phyloP scores from a whole-genome alignment of 2,797 vertebrate species.

The Tenualosa thibaudeaui region DNA sequence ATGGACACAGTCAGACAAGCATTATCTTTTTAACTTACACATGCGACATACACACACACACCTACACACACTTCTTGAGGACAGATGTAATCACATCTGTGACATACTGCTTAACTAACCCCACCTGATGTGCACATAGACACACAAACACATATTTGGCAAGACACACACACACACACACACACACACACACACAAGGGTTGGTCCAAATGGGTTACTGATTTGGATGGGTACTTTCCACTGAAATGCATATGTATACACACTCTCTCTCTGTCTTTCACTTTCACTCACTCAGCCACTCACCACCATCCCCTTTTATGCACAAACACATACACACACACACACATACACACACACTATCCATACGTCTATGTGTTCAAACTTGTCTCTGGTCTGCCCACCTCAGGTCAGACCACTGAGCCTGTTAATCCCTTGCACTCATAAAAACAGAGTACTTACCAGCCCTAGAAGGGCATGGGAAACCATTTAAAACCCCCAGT shows the following conservation, averaged over 20 bases:
- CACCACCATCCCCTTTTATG: not conserved
- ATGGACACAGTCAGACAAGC: not conserved
- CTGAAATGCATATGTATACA: not conserved
- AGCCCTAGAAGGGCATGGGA: slow-evolving; percentile 29
- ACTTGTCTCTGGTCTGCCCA: slow-evolving; percentile 16
- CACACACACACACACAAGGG: not conserved
- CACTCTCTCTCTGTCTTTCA: not conserved
- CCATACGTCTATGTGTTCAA: slow-evolving; percentile 34
- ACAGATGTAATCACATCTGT: not conserved
- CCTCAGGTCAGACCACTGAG: not conserved
- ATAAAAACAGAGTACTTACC: slow-evolving; percentile 19
- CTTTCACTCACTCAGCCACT: not conserved
- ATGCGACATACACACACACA: not conserved
- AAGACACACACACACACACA: not conserved
- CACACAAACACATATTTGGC: not conserved
- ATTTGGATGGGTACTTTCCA: not conserved
- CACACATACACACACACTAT: slow-evolving; percentile 20
- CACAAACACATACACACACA: not conserved
- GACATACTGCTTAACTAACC: no score
- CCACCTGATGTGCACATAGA: not conserved
- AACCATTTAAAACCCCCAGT: slow-evolving; percentile 29
- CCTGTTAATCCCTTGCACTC: slow-evolving; percentile 2
- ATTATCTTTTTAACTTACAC: not conserved
- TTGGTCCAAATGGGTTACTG: not conserved
- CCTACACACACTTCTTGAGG: not conserved